A percentile compares a stretch with the other conserved stretches of the same genome.
phyloP scores from a whole-genome alignment of 2,888 invertebrate species.

The Formica aserva region DNA sequence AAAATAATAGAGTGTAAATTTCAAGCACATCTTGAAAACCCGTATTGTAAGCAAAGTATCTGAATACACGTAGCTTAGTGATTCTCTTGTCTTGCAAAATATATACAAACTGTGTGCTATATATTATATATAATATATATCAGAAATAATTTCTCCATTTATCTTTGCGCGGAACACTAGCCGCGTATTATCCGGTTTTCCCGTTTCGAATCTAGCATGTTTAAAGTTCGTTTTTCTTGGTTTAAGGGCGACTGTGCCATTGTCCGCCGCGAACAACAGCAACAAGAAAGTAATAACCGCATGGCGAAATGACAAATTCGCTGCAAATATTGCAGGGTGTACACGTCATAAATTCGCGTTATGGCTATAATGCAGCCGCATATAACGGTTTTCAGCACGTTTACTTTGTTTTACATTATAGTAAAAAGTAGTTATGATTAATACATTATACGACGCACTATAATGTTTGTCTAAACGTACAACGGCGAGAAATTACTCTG shows the following conservation, averaged over 20 bases:
- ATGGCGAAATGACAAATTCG: slow-evolving; percentile 75
- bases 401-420: slow-evolving; percentile 24
- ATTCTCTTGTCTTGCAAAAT: slow-evolving; percentile 3
- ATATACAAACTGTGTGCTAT: background rate
- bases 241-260: slow-evolving; percentile 48
- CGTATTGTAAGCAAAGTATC: slow-evolving; percentile 8
- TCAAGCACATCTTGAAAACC: background rate
- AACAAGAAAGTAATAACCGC: slow-evolving; percentile 76
- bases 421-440: slow-evolving; percentile 35
- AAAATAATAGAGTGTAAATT: background rate
- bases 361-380: slow-evolving; percentile 62
- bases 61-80: background rate
- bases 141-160: slow-evolving; percentile 46
- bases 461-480: slow-evolving; percentile 33
- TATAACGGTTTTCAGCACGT: slow-evolving; percentile 64
- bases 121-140: background rate
- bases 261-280: slow-evolving; percentile 60
- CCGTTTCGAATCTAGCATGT: slow-evolving; percentile 26
- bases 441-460: background rate
- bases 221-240: slow-evolving; percentile 60
- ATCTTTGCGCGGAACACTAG: slow-evolving; percentile 4
- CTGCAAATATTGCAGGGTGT: slow-evolving; percentile 72
- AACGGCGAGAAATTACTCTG: slow-evolving; percentile 17
- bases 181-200: slow-evolving; percentile 36
- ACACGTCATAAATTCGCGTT: slow-evolving; percentile 72